Evolutionary conservation across 2,797 vertebrate genomes (phyloP).

Genomic region (Lacerta agilis): DNA sequence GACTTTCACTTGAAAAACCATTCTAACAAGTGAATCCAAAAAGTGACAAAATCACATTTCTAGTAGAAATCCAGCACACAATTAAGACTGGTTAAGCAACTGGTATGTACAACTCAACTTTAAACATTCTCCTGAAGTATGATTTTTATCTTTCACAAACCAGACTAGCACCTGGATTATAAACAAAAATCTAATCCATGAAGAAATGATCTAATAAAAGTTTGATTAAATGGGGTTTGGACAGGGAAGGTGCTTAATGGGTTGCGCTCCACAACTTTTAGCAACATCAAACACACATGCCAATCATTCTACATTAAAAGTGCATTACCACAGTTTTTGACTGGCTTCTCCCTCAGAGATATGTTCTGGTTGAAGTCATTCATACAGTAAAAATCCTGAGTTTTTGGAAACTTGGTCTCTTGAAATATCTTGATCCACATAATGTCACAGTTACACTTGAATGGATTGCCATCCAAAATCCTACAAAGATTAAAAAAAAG

Average conservation of each 20-base stretch:
- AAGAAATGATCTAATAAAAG: neutral
- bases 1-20: neutral
- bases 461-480: slow-evolving; percentile 89
- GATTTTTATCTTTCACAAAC: neutral
- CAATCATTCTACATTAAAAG: slow-evolving; percentile 53
- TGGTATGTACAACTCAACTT: neutral
- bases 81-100: neutral
- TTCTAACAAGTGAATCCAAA: neutral
- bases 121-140: neutral
- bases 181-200: neutral
- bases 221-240: neutral
- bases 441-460: slow-evolving; percentile 94
- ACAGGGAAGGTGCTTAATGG: neutral
- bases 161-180: neutral
- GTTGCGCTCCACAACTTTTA: neutral
- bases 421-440: slow-evolving; percentile 96
- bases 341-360: slow-evolving; percentile 82
- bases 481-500: slow-evolving; percentile 72
- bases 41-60: neutral
- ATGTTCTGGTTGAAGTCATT: slow-evolving; percentile 87
- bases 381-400: slow-evolving; percentile 88
- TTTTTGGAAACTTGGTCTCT: slow-evolving; percentile 84
- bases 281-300: neutral
- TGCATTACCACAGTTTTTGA: slow-evolving; percentile 90
- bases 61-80: neutral